phyloP scores from a whole-genome alignment of 1,140 invertebrate species.

The Drosophila suzukii region DNA sequence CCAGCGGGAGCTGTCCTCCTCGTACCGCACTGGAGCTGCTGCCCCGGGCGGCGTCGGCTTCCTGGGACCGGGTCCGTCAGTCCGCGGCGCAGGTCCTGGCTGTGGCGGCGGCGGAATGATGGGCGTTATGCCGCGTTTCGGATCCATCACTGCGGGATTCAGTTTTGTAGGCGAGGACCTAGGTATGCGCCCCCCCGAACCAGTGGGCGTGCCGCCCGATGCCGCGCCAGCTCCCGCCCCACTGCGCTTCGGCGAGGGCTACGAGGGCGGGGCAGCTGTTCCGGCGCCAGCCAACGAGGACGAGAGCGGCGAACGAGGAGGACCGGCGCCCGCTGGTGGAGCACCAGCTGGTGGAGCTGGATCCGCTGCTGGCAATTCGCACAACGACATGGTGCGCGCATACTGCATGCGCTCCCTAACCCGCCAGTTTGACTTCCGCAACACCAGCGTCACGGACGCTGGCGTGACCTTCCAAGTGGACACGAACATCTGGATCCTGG shows the following conservation, averaged over 20 bases:
- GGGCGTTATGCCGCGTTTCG: constrained; percentile 34
- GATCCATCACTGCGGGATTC: constrained; percentile 15
- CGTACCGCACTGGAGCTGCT: constrained; percentile 45
- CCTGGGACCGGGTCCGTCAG: constrained; percentile 5
- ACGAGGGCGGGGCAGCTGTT: constrained; percentile 14
- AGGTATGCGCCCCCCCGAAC: constrained; percentile 20
- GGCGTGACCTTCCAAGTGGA: constrained; percentile 90
- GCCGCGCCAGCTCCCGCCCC: not conserved
- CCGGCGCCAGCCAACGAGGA: constrained; percentile 50
- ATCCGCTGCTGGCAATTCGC: constrained; percentile 35
- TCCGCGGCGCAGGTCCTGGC: constrained; percentile 18
- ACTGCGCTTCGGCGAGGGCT: constrained; percentile 43
- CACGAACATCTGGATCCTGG: constrained; percentile 91
- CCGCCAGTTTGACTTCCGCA: constrained; percentile 88
- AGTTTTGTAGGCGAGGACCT: constrained; percentile 36
- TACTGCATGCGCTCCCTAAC: constrained; percentile 88
- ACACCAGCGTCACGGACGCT: constrained; percentile 90
- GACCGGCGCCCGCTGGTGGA: not conserved
- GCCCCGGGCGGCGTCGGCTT: constrained; percentile 10
- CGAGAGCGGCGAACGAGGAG: constrained; percentile 11
- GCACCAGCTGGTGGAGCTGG: constrained; percentile 4
- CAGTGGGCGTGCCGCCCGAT: constrained; percentile 15
- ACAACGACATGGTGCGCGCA: constrained; percentile 86
- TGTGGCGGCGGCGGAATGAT: constrained; percentile 3
- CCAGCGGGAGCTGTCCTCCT: constrained; percentile 61